Base-by-base conservation (phyloP, 2,797 vertebrate species). In the Rhinophrynus dorsalis region DNA sequence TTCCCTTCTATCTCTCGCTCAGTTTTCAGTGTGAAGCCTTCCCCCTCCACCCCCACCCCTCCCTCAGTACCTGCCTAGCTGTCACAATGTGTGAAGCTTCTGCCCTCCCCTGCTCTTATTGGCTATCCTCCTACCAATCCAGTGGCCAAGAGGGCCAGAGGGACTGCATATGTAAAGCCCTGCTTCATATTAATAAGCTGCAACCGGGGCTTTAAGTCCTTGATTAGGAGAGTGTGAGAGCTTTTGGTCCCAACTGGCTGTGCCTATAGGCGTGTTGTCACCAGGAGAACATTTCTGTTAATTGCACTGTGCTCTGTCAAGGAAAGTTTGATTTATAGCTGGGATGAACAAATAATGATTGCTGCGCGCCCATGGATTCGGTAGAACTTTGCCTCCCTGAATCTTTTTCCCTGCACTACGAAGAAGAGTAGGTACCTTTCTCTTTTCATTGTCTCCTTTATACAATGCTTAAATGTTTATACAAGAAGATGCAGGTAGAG, bases 361-460 rank as follows among this genome's bases (percentile, higher is more conserved):
- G 89, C 89, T 90, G 91, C 88, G 86, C 90, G 92, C 94, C 92
- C 92, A 98, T 98, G 96, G 96, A 98, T 95, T 94, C 93, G 90
- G 95, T 97, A 97, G 96, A 96, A 97, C 94, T 94, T 89, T 95
- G 91, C 79, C 90, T 97, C 82, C 91, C 95, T 81, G 95, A 98
- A 88, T 95, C 95, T 94, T 95, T 97, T 92, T 92, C 95, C 87
- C 92, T 96, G 91, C 96, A 96, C 94, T 97, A 96, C 94, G 95
- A 97, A 89, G 95, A 97, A 95, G 94, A 98, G 96, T 98, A 97
- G 94, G 96, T 98, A 96, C 92, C 94, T 92, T 93, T 94, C 75
- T 68, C 40, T 1, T 62, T 15, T 33, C 10, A 12, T 9, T 60
- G 2, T 29, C 10, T 29, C 11, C 6, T 23, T 58, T 66, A 38